phyloP scores from a whole-genome alignment of 2,888 invertebrate genomes.

The Hypomecis atomaria region DNA sequence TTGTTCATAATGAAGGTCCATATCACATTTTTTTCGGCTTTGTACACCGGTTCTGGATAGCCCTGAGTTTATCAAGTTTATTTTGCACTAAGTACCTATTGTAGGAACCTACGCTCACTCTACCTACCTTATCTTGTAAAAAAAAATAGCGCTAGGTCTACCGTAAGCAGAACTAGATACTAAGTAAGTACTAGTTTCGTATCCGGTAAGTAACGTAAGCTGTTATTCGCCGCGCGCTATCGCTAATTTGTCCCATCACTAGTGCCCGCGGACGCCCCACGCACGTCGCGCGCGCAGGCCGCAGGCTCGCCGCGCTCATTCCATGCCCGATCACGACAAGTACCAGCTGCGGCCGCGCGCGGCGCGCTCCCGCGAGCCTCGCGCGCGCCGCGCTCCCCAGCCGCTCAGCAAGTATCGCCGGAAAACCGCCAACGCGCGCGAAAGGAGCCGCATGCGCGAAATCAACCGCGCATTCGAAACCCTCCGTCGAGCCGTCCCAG shows the following conservation, averaged over 20 bases:
- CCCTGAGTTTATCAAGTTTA: too few species aligned
- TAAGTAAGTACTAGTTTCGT: too few species aligned
- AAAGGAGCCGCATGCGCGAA: slow-evolving; percentile 94
- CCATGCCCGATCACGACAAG: slow-evolving; percentile 83
- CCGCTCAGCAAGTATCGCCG: slow-evolving; percentile 95
- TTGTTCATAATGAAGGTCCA: too few species aligned
- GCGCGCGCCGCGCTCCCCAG: slow-evolving; percentile 87
- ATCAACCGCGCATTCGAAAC: slow-evolving; percentile 95
- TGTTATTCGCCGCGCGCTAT: too few species aligned
- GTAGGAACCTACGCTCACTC: too few species aligned
- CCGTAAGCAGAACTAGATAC: too few species aligned
- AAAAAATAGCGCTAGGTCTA: too few species aligned
- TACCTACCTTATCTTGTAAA: too few species aligned
- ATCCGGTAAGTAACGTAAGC: too few species aligned
- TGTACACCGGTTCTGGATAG: too few species aligned
- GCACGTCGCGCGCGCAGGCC: slow-evolving; percentile 43
- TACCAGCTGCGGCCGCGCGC: slow-evolving; percentile 83
- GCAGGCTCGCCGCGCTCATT: slow-evolving; percentile 54
- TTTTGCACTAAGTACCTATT: too few species aligned
- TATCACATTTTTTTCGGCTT: too few species aligned
- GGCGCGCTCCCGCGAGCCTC: slow-evolving; percentile 78
- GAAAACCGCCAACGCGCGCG: slow-evolving; percentile 95
- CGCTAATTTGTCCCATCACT: not conserved
- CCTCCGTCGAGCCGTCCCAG: slow-evolving; percentile 90
- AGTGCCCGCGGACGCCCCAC: slow-evolving; percentile 1